Evolutionary conservation across 2,797 vertebrate genomes (phyloP), one percentile per base, ranked within the genome.

Genomic region (Huso huso): DNA sequence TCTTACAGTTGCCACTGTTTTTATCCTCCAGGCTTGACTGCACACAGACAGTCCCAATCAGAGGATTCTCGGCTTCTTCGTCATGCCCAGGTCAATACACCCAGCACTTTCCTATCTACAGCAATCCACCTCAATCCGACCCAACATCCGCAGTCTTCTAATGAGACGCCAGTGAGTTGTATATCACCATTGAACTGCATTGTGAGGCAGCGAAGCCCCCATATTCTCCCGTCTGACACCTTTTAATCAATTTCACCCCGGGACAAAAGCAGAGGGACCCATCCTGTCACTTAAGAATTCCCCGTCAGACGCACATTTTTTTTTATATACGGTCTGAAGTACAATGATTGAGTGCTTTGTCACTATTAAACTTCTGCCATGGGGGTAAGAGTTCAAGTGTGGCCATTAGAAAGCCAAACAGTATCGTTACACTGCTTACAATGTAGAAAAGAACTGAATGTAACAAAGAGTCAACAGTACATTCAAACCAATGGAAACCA

Each of bases 391-490:
- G 85, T 76, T 88, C 81, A 82, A 86, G 83, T 82, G 80, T 78
- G 73, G 69, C 79, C 78, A 83, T 87, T 86, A 82, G 81, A 77
- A 86, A 83, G 71, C 78, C 83, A 83, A 88, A 85, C 80, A 79
- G 78, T 78, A 78, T 86, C 83, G 78, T 78, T 81, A 75, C 70
- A 73, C 69, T 65, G 23, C 23, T 64, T 73, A 76, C 74, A 86
- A 80, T 81, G 77, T 75, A 81, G 75, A 73, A 57, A 58, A 9
- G 64, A 78, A 79, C 73, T 85, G 81, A 74, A 80, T 81, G 79
- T 77, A 68, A 74, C 70, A 70, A 66, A 79, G 77, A 66, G 79
- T 79, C 79, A 81, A 77, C 74, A 63, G 76, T 60, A 71, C 69
- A 70, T 83, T 79, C 81, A 78, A 62, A 70, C 75, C 69, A 72